Evolutionary conservation across 1,140 invertebrate species (phyloP).

Genomic region (Nymphalis io): DNA sequence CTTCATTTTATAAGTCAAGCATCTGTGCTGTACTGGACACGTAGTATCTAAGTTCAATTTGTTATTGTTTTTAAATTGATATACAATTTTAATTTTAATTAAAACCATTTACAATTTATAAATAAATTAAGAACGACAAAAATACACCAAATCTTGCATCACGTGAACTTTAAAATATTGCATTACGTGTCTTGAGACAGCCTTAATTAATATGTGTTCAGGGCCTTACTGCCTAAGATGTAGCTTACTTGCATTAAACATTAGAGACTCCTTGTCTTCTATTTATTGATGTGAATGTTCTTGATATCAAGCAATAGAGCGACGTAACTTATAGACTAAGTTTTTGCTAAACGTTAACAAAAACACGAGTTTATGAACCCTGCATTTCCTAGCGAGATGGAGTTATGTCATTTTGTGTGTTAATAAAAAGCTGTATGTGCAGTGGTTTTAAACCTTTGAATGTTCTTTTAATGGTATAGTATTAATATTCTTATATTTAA

Average conservation of each 20-base stretch:
- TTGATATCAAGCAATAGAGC: constrained; percentile 37
- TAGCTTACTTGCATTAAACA: constrained; percentile 41
- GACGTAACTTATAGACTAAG: constrained; percentile 21
- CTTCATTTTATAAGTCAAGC: too few species aligned
- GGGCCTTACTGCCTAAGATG: constrained; percentile 9
- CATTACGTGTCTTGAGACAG: neutral
- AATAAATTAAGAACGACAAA: too few species aligned
- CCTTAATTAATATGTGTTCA: neutral
- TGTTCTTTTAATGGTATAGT: neutral
- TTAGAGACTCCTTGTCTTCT: constrained; percentile 38
- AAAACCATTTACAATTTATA: too few species aligned
- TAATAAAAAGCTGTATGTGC: constrained; percentile 17
- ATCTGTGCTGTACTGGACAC: too few species aligned
- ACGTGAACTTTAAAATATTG: neutral
- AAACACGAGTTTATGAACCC: constrained; percentile 29
- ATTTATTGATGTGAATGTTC: constrained; percentile 46
- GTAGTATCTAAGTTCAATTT: too few species aligned
- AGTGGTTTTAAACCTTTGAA: neutral
- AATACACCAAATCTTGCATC: too few species aligned
- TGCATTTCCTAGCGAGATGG: constrained; percentile 26
- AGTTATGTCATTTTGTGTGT: constrained; percentile 33
- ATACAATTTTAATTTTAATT: too few species aligned
- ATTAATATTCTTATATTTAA: neutral
- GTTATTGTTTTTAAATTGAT: too few species aligned
- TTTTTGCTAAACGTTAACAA: constrained; percentile 34